Evolutionary conservation across 1,140 invertebrate species (phyloP), one percentile per base, ranked within the genome.

Genomic region (Drosophila tsacasi): DNA sequence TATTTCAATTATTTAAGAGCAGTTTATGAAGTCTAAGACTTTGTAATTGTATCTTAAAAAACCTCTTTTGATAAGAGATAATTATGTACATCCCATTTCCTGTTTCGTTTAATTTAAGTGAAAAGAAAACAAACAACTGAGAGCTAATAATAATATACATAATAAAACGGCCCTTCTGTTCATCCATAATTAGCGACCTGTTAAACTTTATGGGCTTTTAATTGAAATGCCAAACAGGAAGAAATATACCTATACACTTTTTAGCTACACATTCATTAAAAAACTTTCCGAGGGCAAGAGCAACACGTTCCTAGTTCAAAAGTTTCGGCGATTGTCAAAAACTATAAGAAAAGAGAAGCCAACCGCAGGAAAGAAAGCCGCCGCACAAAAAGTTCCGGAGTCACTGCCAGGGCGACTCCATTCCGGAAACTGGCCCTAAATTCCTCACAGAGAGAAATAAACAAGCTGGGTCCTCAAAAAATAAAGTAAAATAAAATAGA

Each of bases 241-340:
- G 17, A 15, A 27, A 30, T 37, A 62, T 58, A 50, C 49, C 46
- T 62, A 37, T 65, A 68, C 57, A 59, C n/a, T n/a, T 17, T 6
- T 57, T 39, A 12, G 54, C 47, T 40, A 37, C 61, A 62, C 67
- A 62, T 85, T 84, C 82, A 84, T 84, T 84, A 85, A 84, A 85
- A 84, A 84, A 85, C 60, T 84, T 84, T 81, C 23, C 46, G 39
- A 46, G 60, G 64, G 42, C 74, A 81, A 81, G 76, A 77, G 82
- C 82, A 84, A 84, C 82, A 84, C 82, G 82, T 78, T 63, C 62
- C 67, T 67, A 76, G 61, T 61, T 40, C 47, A 15, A 63, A 81
- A 84, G 61, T 76, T 84, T 85, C 69, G 67, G 67, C 82, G 72
- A 84, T 85, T 84, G 82, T 84, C 82, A 84, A 77, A 85, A 85